Base-by-base conservation (phyloP, 1,140 invertebrate species). In the Harpegnathos saltator region DNA sequence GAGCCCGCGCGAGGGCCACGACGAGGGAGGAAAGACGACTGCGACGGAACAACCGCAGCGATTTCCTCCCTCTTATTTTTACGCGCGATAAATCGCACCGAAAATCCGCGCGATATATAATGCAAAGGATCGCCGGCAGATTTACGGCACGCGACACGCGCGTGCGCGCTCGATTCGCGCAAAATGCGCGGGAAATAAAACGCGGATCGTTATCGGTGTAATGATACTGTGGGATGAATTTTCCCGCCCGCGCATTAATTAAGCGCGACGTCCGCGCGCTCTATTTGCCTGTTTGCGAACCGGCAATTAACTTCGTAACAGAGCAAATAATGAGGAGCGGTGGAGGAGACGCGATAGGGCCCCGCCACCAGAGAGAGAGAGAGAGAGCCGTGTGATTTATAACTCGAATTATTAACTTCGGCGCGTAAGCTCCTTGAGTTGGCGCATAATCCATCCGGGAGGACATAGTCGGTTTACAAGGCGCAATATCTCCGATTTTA, bases 401-500 rank as follows among this genome's bases (percentile, higher is more conserved):
- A 86, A 86, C 66, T 61, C 48, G 80, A 85, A 87, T 87, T 87
- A 86, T 87, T 86, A 87, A 87, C 85, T 44, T 87, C 81, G 22
- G 65, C 80, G 56, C 72, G 56, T 86, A 87, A 87, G 85, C 85
- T 87, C 26, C 80, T 87, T 86, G 80, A 86, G 85, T 83, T 69
- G 63, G 66, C 73, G 75, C 73, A 62, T 87, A 87, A 87, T 87
- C 85, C 84, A 75, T 87, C 85, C 68, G 66, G 48, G 5, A 54
- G 65, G 72, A 73, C 82, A 73, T 63, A 86, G 80, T 73, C 85
- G 56, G 85, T 87, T 87, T 87, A 86, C 85, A 87, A 86, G 85
- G 84, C 85, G 85, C 85, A 83, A 87, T 87, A 87, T 87, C 85
- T 87, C 26, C 59, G 68, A 87, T 87, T 87, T 87, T 86, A 86